Base-by-base conservation (phyloP, 2,113 vertebrate genomes). In the Bubo scandiacus region DNA sequence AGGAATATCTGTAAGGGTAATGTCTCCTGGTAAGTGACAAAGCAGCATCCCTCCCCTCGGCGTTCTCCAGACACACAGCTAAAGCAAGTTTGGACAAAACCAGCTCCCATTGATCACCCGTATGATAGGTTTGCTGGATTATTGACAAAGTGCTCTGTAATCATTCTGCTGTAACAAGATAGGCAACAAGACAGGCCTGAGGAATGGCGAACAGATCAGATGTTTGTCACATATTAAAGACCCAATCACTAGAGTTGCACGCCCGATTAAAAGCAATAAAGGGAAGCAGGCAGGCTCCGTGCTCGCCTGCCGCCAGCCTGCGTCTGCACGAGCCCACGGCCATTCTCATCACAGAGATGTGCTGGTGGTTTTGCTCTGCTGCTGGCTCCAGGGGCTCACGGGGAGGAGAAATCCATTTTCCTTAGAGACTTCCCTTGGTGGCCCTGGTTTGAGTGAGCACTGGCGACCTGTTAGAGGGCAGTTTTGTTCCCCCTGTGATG, bases 151-250 rank as follows among this genome's bases (percentile, higher is more conserved):
- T 82, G 94, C 78, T 90, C 94, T 47, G 84, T 71, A 92, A 91
- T 92, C 94, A 57, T 59, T n/a, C 81, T 71, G 43, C 84, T 94
- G 96, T 77, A 93, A 97, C 87, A 81, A 91, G 93, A 75, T 91
- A 87, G 78, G 90, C 89, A 94, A 91, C 47, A 16, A 75, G 94
- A 87, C 87, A 95, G 71, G 81, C 38, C 70, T 95, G 92, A 96
- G 81, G 92, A 88, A 91, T 34, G 57, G 71, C 82, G 81, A 87
- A 63, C 61, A 29, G 90, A 85, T 81, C 92, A 82, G 92, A 79
- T 79, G 74, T 90, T 91, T 95, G 93, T 92, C 95, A 96, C 90
- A 21, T 85, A 95, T 75, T 85, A 91, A 89, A 95, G 94, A 94
- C 72, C 78, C 91, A 83, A 94, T 95, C 88, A 51, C 55, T 78